Evolutionary conservation across 2,113 vertebrate species (phyloP), one percentile per base, ranked within the genome.

Genomic region (Spilogale gracilis): DNA sequence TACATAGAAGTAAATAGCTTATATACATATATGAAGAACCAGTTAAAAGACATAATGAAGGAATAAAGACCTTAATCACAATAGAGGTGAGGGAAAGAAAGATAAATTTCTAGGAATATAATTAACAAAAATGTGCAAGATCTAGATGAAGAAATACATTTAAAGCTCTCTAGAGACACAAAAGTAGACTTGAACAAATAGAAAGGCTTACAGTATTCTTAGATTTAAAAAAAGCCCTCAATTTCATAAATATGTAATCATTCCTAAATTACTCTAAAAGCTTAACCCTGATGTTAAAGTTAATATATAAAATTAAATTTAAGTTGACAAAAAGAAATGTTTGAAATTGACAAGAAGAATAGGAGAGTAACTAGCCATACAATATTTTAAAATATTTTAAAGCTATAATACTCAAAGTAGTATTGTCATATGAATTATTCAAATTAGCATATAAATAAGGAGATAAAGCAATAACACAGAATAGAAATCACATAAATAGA

Each of bases 191-290:
- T 81, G 63, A 78, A 82, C 18, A 88, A 92, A 94, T 84, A 56
- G 11, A 90, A 97, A 85, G 23, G 4, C 16, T 88, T 60, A 48
- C 38, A 69, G 50, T 94, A 18, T 60, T 74, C 65, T 69, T 86
- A 65, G 81, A 78, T 54, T 80, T 63, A 38, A 18, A 18, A 91
- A 87, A 61, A 63, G 13, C 0, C 25, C 3, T 89, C 54, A 73
- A 63, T 85, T 88, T 91, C 67, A 50, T 79, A 92, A 82, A 67
- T 56, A 74, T 82, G 11, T 16, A 78, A 14, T 80, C 58, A 43
- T 89, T 94, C 25, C 86, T 97, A 88, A 58, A 61, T 92, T 61
- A 81, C 73, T 48, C 23, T 86, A 95, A 96, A 94, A 91, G 38
- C 5, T 60, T 67, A 67, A 27, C 25, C 69, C n/a, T 50, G 12